A percentile compares a stretch with the other conserved stretches of the same genome.
These are phyloP conservation scores for Platycheirus rosarum DNA, from an alignment of 2,888 invertebrate genomes.

Conservation along the genomic window DNA sequence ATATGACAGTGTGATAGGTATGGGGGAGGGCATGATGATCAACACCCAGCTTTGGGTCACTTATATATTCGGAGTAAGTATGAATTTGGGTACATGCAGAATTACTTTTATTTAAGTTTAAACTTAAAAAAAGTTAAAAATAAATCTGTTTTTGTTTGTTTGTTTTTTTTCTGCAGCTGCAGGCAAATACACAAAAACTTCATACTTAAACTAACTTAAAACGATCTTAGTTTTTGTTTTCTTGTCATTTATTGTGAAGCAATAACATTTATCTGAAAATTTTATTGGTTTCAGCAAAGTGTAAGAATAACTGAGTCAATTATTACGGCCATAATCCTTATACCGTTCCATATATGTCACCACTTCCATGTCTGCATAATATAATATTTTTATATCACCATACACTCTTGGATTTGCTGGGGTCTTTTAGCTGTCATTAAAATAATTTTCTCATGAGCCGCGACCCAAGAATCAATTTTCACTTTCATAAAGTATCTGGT, in stretches of 20 bases:
- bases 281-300: constrained; percentile 28
- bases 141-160: too few species aligned
- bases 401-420: constrained; percentile 3
- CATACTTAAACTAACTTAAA: constrained; percentile 10
- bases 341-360: constrained; percentile 46
- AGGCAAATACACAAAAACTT: too few species aligned
- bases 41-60: too few species aligned
- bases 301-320: constrained; percentile 40
- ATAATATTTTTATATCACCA: constrained; percentile 12
- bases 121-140: too few species aligned
- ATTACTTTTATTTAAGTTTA: too few species aligned
- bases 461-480: constrained; percentile 70
- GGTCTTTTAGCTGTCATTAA: constrained; percentile 47
- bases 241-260: constrained; percentile 17
- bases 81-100: too few species aligned
- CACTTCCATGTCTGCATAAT: constrained; percentile 33
- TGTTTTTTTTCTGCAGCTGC: too few species aligned
- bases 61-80: too few species aligned
- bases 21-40: too few species aligned
- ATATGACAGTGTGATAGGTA: too few species aligned
- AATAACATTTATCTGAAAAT: constrained; percentile 22
- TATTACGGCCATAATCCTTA: constrained; percentile 42
- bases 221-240: constrained; percentile 8
- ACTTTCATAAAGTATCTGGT: constrained; percentile 70
- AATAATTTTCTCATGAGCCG: constrained; percentile 66